Conservation (phyloP, 2,797 vertebrate genomes). For the Falco cherrug region DNA sequence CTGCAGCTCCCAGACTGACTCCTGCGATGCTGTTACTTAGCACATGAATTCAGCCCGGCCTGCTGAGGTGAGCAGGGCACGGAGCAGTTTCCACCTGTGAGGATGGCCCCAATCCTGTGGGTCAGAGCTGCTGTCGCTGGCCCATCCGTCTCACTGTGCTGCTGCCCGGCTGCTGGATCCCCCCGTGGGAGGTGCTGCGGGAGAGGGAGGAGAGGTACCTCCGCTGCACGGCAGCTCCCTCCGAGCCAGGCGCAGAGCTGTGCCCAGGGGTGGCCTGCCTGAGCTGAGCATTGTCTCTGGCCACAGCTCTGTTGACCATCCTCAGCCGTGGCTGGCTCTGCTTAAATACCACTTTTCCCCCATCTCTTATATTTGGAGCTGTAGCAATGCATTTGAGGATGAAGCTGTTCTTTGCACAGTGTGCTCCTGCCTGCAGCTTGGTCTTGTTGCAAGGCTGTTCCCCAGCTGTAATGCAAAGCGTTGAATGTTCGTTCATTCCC, state of each 20-base stretch:
- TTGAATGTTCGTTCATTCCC: not conserved
- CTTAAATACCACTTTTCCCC: not conserved
- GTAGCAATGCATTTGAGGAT: not conserved
- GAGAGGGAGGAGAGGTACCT: not conserved
- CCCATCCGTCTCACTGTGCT: not conserved
- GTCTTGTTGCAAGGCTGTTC: not conserved
- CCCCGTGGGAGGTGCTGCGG: rapidly evolving
- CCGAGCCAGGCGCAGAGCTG: not conserved
- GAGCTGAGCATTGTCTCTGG: not conserved
- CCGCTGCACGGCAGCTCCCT: not conserved
- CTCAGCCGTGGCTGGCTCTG: not conserved
- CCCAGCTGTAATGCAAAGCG: not conserved
- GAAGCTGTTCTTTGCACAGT: not conserved
- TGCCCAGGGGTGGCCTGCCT: not conserved
- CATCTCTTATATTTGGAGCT: not conserved
- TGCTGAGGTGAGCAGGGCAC: not conserved
- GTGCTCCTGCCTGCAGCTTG: not conserved
- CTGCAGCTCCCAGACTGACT: not conserved
- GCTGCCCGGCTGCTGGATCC: not conserved
- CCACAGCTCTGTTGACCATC: not conserved
- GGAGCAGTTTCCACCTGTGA: not conserved
- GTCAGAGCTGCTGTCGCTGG: not conserved
- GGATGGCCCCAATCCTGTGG: not conserved
- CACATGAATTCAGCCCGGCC: not conserved
- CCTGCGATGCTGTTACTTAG: not conserved